phyloP scores from a whole-genome alignment of 2,797 vertebrate genomes.

The Lophius americanus region DNA sequence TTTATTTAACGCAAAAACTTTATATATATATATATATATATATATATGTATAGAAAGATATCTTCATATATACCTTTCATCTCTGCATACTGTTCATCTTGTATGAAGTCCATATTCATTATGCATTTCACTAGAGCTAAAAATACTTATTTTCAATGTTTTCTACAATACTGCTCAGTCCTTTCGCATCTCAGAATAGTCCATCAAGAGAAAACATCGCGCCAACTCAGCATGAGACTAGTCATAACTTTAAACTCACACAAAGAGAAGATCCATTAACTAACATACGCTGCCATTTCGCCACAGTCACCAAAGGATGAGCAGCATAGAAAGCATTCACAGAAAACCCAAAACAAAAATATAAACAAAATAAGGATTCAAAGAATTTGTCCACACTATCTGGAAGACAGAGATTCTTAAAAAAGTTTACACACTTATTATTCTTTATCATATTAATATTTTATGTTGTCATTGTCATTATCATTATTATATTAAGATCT shows the following conservation, averaged over 20 bases:
- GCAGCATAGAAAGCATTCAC: constrained; percentile 80
- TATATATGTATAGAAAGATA: constrained; percentile 33
- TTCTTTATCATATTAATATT: constrained; percentile 74
- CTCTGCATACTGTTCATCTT: constrained; percentile 81
- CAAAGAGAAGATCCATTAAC: constrained; percentile 55
- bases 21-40: constrained; percentile 62
- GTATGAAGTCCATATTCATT: constrained; percentile 75
- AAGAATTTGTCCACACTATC: constrained; percentile 77
- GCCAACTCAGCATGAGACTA: constrained; percentile 56
- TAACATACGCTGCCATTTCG: constrained; percentile 52
- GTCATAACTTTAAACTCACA: constrained; percentile 57
- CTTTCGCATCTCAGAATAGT: constrained; percentile 48
- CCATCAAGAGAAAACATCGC: constrained; percentile 50
- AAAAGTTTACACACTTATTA: constrained; percentile 77
- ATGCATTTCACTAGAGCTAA: constrained; percentile 82
- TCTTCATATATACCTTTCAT: constrained; percentile 75
- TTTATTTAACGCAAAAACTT: constrained; percentile 80
- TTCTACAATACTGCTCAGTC: constrained; percentile 78
- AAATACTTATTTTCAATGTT: constrained; percentile 80
- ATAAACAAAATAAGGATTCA: constrained; percentile 62
- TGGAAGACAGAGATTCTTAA: constrained; percentile 87
- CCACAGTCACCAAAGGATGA: constrained; percentile 60
- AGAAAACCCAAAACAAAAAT: constrained; percentile 39
- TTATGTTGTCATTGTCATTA: constrained; percentile 62
- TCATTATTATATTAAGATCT: constrained; percentile 71